These are phyloP conservation scores for Sphyrna mokarran DNA, from an alignment of 2,113 vertebrate species.

Conservation along the genomic window DNA sequence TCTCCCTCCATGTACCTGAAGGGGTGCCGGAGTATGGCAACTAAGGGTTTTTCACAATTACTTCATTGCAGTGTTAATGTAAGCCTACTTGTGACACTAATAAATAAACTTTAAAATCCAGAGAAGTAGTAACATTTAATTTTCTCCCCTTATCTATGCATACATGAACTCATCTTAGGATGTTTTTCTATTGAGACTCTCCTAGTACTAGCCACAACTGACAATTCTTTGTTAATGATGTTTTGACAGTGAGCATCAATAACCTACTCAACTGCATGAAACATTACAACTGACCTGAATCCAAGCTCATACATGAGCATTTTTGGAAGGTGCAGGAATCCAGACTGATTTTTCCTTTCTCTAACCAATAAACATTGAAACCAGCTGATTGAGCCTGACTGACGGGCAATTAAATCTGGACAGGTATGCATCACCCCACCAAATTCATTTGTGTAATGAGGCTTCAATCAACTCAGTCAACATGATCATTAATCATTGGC, in stretches of 20 bases:
- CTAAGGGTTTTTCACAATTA: too few relatives aligned
- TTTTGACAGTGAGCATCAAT: not conserved
- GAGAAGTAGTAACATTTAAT: not conserved
- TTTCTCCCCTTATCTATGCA: not conserved
- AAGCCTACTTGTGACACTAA: too few relatives aligned
- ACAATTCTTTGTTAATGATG: not conserved
- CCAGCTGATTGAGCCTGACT: not conserved
- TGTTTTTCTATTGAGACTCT: not conserved
- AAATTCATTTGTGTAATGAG: not conserved
- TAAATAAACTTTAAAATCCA: not conserved
- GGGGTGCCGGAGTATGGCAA: too few relatives aligned
- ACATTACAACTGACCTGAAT: not conserved
- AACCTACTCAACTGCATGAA: not conserved
- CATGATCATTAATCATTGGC: too few relatives aligned
- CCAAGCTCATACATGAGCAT: not conserved
- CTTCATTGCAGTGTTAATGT: too few relatives aligned
- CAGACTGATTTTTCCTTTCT: not conserved
- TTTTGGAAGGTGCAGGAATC: not conserved
- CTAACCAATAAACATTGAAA: not conserved
- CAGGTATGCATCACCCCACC: not conserved
- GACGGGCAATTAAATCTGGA: not conserved
- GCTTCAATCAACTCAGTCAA: not conserved
- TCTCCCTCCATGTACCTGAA: too few relatives aligned
- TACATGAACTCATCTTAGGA: not conserved
- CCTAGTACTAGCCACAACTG: not conserved